phyloP scores from a whole-genome alignment of 2,888 invertebrate genomes.

The Dynastes tityus region DNA sequence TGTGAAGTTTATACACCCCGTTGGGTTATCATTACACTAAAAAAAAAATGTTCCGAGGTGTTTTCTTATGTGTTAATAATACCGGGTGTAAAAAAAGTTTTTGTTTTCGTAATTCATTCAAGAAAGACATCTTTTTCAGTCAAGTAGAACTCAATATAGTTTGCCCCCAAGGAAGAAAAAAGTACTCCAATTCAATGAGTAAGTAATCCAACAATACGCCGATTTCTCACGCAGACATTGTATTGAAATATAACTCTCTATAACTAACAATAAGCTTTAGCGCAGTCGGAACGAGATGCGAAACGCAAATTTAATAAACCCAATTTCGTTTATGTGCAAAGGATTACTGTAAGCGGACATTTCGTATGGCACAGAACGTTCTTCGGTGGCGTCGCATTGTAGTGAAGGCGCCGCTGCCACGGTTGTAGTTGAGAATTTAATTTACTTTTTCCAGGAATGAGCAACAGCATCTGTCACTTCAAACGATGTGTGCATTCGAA shows the following conservation, averaged over 20 bases:
- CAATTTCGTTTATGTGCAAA: conserved; percentile 5
- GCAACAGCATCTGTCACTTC: conserved; percentile 28
- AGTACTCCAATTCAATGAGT: too few species aligned
- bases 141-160: too few species aligned
- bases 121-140: too few species aligned
- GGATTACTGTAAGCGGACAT: conserved; percentile 4
- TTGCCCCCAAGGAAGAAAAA: too few species aligned
- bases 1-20: too few species aligned
- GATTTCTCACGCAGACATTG: too few species aligned
- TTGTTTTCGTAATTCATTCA: too few species aligned
- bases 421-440: conserved; percentile 10
- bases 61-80: too few species aligned
- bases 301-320: conserved; percentile 9
- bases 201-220: too few species aligned
- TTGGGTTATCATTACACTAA: too few species aligned
- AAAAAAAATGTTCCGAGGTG: too few species aligned
- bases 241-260: not conserved
- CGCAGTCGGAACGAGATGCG: not conserved
- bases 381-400: not conserved
- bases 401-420: not conserved
- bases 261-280: conserved; percentile 6
- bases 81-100: too few species aligned
- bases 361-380: conserved; percentile 11
- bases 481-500: conserved; percentile 30
- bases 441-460: conserved; percentile 35